Evolutionary conservation across 2,797 vertebrate genomes (phyloP), one percentile per base, ranked within the genome.

Genomic region (Helarctos malayanus): DNA sequence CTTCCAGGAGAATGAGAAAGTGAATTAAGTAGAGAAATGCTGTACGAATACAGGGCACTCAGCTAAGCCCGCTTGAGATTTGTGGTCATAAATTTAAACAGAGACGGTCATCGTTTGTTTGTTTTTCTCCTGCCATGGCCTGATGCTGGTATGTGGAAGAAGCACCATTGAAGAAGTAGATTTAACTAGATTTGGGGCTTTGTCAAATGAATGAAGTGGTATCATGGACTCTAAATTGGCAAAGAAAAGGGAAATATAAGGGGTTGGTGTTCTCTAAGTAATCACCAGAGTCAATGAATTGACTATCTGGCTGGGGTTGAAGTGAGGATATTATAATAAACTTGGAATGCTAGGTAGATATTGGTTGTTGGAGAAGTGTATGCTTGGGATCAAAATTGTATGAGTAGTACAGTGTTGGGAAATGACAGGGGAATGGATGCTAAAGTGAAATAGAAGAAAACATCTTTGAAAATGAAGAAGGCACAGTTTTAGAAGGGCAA

Each of bases 121-220:
- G 35, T 59, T 47, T 73, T 86, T 23, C 69, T 15, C 14, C 0
- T 10, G 0, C 45, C 32, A 3, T 6, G 10, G 9, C 38, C 8
- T 3, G 14, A 9, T 47, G 16, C 35, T 68, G 45, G 18, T 23
- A 13, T 52, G 52, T 41, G 65, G 29, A 69, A 85, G 49, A 15
- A 41, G 13, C 11, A 5, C 11, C 11, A 1, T 19, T 35, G 59
- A 15, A 80, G 29, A 63, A 18, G 27, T 78, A 38, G 32, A 19
- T 54, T 80, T 73, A 52, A 54, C 49, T 54, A 47, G 18, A 35
- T 85, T 45, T 76, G 15, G 29, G 35, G 29, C 32, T 86, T 91
- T 95, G 45, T 9, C 21, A 91, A 78, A 27, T 69, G n/a, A 80
- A 18, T 57, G 32, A 14, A 15, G 4, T 73, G 16, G 38, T 25